These are phyloP conservation scores for Operophtera brumata DNA, from an alignment of 2,888 invertebrate genomes.

Conservation along the genomic window DNA sequence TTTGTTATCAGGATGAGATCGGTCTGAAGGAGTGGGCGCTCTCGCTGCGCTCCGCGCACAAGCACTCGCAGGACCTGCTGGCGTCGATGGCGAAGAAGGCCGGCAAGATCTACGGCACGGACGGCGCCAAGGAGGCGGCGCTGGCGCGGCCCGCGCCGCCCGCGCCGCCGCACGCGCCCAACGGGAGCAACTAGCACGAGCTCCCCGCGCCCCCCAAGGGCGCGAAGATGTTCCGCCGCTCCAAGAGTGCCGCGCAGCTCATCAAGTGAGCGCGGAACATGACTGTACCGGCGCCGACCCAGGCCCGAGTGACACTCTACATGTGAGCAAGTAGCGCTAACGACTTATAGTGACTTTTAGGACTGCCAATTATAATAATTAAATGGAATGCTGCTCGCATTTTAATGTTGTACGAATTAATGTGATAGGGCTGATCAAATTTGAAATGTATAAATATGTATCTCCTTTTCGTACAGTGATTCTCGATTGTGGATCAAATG, in stretches of 20 bases:
- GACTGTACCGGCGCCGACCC: constrained; percentile 8
- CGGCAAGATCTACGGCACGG: constrained; percentile 98
- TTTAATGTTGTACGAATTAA: constrained; percentile 67
- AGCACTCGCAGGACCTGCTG: constrained; percentile 96
- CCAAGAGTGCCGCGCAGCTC: constrained; percentile 79
- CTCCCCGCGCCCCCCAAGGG: constrained; percentile 74
- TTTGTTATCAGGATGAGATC: constrained; percentile 92
- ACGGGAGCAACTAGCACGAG: constrained; percentile 78
- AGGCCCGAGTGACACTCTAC: too few species aligned
- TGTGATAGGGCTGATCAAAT: constrained; percentile 68
- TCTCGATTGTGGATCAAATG: constrained; percentile 52
- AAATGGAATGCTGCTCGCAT: constrained; percentile 61
- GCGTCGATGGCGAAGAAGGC: constrained; percentile 99
- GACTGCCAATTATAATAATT: constrained; percentile 69
- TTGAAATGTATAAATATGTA: constrained; percentile 55
- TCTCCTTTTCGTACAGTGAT: constrained; percentile 55
- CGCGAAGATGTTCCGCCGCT: constrained; percentile 81
- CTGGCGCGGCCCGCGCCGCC: constrained; percentile 40
- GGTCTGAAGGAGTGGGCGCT: constrained; percentile 99
- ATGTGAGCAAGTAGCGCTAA: constrained; percentile 41
- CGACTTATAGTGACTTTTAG: constrained; percentile 62
- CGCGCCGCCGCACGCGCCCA: constrained; percentile 52
- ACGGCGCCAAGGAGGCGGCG: constrained; percentile 63
- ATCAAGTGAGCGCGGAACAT: constrained; percentile 64
- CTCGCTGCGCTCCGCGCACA: constrained; percentile 97